Conservation (phyloP, 1,140 invertebrate species). For the Yoshiicerus persimilis region DNA sequence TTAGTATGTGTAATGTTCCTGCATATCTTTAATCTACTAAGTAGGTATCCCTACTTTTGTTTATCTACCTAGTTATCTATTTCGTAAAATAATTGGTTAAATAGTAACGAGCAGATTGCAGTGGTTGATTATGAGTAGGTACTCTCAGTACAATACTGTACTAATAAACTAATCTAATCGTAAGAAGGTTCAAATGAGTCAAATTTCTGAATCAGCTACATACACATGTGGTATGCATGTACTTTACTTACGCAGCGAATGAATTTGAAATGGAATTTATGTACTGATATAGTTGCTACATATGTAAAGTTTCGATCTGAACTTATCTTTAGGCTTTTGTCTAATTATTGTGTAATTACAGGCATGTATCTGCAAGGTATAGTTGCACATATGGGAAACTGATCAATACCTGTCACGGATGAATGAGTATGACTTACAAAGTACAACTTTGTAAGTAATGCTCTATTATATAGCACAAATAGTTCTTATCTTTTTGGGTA, state of each 20-base stretch:
- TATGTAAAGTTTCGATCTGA: not conserved
- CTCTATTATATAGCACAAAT: not conserved
- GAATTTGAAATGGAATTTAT: not conserved
- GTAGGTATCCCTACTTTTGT: not conserved
- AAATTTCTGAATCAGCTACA: not conserved
- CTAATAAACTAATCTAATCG: not conserved
- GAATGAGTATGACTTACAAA: not conserved
- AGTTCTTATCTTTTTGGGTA: not conserved
- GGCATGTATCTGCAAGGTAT: too few relatives aligned
- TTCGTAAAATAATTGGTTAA: not conserved
- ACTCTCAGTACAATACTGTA: not conserved
- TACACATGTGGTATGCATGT: too few relatives aligned
- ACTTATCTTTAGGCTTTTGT: not conserved
- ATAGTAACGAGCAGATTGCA: too few relatives aligned
- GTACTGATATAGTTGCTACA: not conserved
- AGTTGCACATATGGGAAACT: not conserved
- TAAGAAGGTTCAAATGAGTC: not conserved
- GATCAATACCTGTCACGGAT: not conserved
- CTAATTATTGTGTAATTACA: not conserved
- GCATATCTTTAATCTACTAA: not conserved
- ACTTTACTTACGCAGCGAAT: too few relatives aligned
- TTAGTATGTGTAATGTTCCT: not conserved
- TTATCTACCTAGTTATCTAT: not conserved
- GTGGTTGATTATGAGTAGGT: too few relatives aligned
- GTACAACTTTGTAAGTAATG: not conserved